Evolutionary conservation across 2,888 invertebrate genomes (phyloP), one percentile per base, ranked within the genome.

Genomic region (Therioaphis trifolii): DNA sequence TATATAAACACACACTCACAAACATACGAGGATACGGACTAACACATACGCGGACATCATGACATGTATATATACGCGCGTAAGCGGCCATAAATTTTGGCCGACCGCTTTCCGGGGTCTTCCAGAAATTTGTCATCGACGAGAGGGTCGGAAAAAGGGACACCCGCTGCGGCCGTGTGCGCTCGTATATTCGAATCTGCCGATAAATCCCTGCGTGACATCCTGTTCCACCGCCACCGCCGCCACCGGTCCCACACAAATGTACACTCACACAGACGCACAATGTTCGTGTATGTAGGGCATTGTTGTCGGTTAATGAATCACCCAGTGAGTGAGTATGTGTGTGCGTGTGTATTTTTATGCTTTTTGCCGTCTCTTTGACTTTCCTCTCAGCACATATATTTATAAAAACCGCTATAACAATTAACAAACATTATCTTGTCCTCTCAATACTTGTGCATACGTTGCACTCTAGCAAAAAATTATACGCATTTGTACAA

Each of bases 81-180:
- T 82, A 74, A 82, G 27, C 82, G 82, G 35, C 63, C 72, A 82
- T 82, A 82, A 82, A 82, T 82, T 82, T 82, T 46, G 71, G 72
- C 71, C 79, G 79, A 63, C 71, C 72, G 82, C 63, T 71, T 72
- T 74, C 82, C 82, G 82, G 82, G 61, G 24, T 21, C 71, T 35
- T 82, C 58, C 49, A 82, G 82, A 82, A 82, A 82, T 82, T 82
- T 82, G 82, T 82, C 82, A 82, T 82, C 82, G 82, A 61, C 82
- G 72, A 79, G 80, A 80, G 79, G 79, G 79, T 79, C 79, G 58
- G 55, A 61, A 72, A 46, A 61, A 82, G 63, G 82, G 82, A 82
- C 82, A 72, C 82, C 82, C 82, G 82, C 72, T 46, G 82, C 24
- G 82, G 29, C 35, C 58, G 69, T 29, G 24, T 35, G 29, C 5